Base-by-base conservation (phyloP, 2,888 invertebrate genomes). In the Drymonia ruficornis region DNA sequence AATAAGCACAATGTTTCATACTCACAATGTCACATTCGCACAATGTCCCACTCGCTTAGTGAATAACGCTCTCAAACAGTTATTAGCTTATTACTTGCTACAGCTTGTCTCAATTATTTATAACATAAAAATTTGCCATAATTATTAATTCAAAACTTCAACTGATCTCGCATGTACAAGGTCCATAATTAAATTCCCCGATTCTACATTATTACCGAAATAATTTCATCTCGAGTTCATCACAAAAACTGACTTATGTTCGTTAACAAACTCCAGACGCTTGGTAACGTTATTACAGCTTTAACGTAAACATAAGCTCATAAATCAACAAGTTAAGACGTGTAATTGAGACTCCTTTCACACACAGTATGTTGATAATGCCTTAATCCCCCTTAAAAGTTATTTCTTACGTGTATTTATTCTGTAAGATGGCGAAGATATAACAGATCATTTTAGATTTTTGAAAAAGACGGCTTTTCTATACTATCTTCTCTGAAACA, bases 321-420 rank as follows among this genome's bases (percentile, higher is more conserved):
- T 60, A 55, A 52, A 59, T 60, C 51, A 59, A 47, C 43, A 28
- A 44, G 46, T 38, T 51, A 46, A 38, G 48, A 48, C 28, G 48
- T 1, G 43, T 43, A 43, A 43, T 43, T 43, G 43, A 43, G 9
- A 19, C 43, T 19, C 43, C 19, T 19, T 19, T 13, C 4, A 12
- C 19, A 19, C 43, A 23, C 19, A 19, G 43, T 43, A 19, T 5
- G 19, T 19, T 19, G 19, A 13, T 43, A 19, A 19, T 19, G 6
- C 19, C 4, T 23, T 16, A 16, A 36, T 13, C 36, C 11, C 36
- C 4, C n/a, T 3, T 4, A n/a, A 36, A 40, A 16, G 11, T 6
- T 38, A 15, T 38, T 38, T 38, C 15, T 38, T 38, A 38, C 0
- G 23, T 23, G 38, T 15, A 7, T 15, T 38, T 38, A n/a, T 36